phyloP scores from a whole-genome alignment of 2,888 invertebrate species.

The Phytoseiulus persimilis region DNA sequence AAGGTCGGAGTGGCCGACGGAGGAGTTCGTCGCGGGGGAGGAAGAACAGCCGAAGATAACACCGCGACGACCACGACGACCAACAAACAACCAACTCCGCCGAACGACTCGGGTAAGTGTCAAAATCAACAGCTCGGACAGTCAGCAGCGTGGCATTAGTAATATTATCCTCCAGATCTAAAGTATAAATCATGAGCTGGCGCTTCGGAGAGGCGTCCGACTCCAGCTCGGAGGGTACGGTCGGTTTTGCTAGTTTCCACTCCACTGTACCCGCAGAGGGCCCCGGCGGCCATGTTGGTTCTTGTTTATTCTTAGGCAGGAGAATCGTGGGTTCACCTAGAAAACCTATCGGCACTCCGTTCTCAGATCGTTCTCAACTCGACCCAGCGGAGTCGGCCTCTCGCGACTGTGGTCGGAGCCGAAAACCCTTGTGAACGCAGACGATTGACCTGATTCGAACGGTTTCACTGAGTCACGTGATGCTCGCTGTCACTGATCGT shows the following conservation, averaged over 20 bases:
- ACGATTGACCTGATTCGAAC: neutral
- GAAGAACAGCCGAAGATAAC: slow-evolving; percentile 5
- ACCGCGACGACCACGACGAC: neutral
- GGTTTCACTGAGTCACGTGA: neutral
- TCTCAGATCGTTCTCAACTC: no score
- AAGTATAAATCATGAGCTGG: neutral
- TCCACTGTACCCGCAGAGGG: neutral
- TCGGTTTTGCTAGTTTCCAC: neutral
- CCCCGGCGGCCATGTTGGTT: slow-evolving; percentile 38
- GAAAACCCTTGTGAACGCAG: neutral
- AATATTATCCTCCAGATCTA: neutral
- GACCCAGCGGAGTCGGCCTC: no score
- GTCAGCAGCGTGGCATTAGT: neutral
- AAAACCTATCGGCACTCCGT: neutral
- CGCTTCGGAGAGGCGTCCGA: neutral
- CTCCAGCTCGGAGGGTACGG: neutral
- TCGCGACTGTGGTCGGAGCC: neutral
- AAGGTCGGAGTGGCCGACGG: slow-evolving; percentile 5
- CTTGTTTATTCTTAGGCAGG: slow-evolving; percentile 12
- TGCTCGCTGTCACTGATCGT: neutral
- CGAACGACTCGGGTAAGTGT: neutral
- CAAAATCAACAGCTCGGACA: neutral
- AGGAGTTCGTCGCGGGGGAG: slow-evolving; percentile 5
- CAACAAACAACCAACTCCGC: neutral
- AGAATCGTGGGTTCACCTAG: neutral